Conservation (phyloP, 2,113 vertebrate genomes). For the Chrysochloris asiatica region DNA sequence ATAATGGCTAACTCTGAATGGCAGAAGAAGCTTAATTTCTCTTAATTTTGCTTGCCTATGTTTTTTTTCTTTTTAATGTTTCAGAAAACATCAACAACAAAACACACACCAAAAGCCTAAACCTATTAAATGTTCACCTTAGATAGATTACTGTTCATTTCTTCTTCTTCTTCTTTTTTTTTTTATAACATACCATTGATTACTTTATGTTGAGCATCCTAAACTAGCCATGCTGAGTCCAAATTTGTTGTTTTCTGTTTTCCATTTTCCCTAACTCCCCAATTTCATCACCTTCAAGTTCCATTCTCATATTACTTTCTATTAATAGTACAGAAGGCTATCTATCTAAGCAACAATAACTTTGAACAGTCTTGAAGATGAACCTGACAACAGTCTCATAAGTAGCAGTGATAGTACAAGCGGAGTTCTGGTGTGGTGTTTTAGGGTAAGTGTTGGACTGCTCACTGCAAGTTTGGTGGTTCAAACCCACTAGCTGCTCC, state of each 20-base stretch:
- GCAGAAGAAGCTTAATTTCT: neutral
- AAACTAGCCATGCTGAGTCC: neutral
- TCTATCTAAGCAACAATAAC: neutral
- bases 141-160: neutral
- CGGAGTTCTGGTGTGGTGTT: no score
- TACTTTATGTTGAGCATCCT: neutral
- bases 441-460: no score
- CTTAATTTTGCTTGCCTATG: neutral
- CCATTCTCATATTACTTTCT: neutral
- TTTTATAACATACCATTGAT: neutral
- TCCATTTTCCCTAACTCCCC: neutral
- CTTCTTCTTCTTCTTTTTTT: neutral
- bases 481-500: no score
- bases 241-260: neutral
- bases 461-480: no score
- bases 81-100: no score
- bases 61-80: neutral
- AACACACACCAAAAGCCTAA: neutral
- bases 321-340: slow-evolving; percentile 21
- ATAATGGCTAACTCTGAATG: neutral
- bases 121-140: neutral
- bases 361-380: neutral
- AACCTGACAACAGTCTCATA: no score
- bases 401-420: no score
- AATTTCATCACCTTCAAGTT: neutral